These are phyloP conservation scores for Nyctereutes procyonoides DNA, from an alignment of 2,113 vertebrate species.

Conservation along the genomic window DNA sequence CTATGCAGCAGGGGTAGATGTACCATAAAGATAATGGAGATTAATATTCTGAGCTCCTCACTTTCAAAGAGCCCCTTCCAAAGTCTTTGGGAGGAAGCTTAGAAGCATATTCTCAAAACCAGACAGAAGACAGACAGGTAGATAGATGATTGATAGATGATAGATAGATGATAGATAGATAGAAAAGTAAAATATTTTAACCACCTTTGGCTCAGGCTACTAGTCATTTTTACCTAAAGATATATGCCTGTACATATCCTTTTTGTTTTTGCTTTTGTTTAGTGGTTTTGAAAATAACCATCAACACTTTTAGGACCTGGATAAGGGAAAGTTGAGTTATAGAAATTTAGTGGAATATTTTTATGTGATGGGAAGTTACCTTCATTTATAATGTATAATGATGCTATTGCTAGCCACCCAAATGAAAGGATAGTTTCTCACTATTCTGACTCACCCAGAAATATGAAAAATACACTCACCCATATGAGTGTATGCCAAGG, in stretches of 20 bases:
- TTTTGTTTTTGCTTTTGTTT: neutral
- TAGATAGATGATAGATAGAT: neutral
- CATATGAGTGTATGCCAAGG: neutral
- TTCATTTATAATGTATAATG: neutral
- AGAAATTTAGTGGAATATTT: neutral
- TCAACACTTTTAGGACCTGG: neutral
- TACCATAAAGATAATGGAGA: neutral
- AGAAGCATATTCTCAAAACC: neutral
- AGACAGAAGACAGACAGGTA: neutral
- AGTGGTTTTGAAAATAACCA: neutral
- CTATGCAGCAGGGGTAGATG: neutral
- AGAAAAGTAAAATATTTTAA: conserved; percentile 17
- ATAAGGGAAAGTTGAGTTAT: neutral
- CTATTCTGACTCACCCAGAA: neutral
- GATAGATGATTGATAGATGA: too few relatives aligned
- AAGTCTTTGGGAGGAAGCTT: neutral
- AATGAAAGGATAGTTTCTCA: neutral
- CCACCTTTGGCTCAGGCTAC: neutral
- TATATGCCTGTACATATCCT: neutral
- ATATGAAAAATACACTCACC: neutral
- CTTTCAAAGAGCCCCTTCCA: neutral
- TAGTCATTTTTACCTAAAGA: neutral
- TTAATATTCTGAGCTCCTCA: neutral
- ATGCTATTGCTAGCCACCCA: neutral
- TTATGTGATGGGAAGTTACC: neutral